Conservation (phyloP, 2,797 vertebrate genomes). For the Acanthornis magna region DNA sequence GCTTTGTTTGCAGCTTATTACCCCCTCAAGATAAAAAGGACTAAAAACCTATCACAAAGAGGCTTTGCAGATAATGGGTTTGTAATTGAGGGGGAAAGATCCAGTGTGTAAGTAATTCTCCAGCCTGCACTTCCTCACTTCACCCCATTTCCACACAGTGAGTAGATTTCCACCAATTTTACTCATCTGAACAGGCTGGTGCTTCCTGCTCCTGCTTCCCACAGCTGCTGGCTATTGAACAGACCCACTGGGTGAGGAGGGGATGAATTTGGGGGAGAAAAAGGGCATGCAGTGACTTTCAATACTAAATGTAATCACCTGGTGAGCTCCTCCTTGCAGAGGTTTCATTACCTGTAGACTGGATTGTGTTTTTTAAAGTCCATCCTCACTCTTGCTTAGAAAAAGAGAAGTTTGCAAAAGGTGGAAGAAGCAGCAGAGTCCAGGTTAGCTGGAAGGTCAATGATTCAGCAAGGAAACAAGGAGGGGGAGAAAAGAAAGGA, state of each 20-base stretch:
- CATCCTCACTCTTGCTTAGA: slow-evolving; percentile 45
- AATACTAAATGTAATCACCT: background rate
- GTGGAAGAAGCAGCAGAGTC: slow-evolving; percentile 62
- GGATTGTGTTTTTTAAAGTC: slow-evolving; percentile 13
- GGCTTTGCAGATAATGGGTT: slow-evolving; percentile 11
- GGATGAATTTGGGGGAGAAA: background rate
- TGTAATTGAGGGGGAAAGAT: background rate
- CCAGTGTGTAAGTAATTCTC: background rate
- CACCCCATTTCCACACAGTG: background rate
- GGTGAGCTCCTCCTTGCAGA: background rate
- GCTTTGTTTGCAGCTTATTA: slow-evolving; percentile 42
- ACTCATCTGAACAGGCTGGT: background rate
- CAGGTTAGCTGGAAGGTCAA: slow-evolving; percentile 45
- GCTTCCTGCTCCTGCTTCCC: background rate
- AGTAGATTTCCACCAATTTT: background rate
- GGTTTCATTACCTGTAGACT: slow-evolving; percentile 62
- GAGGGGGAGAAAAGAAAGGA: background rate
- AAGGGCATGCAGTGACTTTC: background rate
- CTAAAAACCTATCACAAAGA: background rate
- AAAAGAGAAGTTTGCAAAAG: slow-evolving; percentile 59
- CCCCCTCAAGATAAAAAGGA: slow-evolving; percentile 24
- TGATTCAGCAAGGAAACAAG: slow-evolving; percentile 41
- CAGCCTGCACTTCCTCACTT: background rate
- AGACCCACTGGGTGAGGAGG: background rate
- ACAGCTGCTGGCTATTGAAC: background rate